phyloP scores from a whole-genome alignment of 2,888 invertebrate species.

The Tinea pellionella region DNA sequence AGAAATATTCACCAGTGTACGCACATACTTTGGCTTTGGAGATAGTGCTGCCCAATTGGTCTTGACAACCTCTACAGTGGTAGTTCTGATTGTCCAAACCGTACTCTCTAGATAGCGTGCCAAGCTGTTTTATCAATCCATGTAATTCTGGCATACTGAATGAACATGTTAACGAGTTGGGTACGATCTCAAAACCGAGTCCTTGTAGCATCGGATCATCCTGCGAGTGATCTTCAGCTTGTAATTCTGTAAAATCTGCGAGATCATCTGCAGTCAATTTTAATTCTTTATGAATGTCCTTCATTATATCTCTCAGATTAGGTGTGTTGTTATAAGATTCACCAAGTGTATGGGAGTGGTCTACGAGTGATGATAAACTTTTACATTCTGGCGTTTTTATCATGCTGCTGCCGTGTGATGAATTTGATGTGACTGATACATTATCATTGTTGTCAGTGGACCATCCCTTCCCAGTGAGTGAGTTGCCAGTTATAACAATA shows the following conservation, averaged over 20 bases:
- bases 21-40: slow-evolving; percentile 79
- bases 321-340: slow-evolving; percentile 42
- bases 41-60: slow-evolving; percentile 56
- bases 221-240: slow-evolving; percentile 32
- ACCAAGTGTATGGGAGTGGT: slow-evolving; percentile 42
- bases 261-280: slow-evolving; percentile 44
- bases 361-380: slow-evolving; percentile 54
- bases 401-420: slow-evolving; percentile 61
- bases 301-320: slow-evolving; percentile 70
- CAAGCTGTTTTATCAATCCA: slow-evolving; percentile 74
- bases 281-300: slow-evolving; percentile 51
- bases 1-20: slow-evolving; percentile 91
- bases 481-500: slow-evolving; percentile 69
- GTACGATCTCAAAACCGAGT: slow-evolving; percentile 71
- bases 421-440: slow-evolving; percentile 58
- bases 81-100: slow-evolving; percentile 91
- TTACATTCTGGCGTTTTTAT: slow-evolving; percentile 63
- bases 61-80: slow-evolving; percentile 80
- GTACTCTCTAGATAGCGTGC: slow-evolving; percentile 77
- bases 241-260: slow-evolving; percentile 27
- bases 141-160: slow-evolving; percentile 68
- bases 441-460: slow-evolving; percentile 73
- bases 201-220: slow-evolving; percentile 56
- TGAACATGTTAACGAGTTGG: slow-evolving; percentile 58
- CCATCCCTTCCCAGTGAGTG: slow-evolving; percentile 64